phyloP scores from a whole-genome alignment of 2,797 vertebrate genomes.

The Anniella stebbinsi region DNA sequence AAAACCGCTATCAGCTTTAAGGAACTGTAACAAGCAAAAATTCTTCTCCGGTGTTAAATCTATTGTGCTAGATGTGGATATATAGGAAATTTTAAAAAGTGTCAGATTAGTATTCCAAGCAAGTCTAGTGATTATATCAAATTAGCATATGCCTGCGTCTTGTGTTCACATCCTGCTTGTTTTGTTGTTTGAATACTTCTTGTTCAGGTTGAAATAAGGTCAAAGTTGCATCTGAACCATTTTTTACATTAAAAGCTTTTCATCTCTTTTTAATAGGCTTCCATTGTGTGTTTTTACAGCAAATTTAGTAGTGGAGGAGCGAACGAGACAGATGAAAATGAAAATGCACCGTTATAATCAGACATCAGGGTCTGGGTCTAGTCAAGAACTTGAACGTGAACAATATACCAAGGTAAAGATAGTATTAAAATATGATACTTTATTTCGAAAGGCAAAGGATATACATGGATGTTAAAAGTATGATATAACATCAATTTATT shows the following conservation, averaged over 20 bases:
- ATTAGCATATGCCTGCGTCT: conserved; percentile 67
- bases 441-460: conserved; percentile 54
- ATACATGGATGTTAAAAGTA: conserved; percentile 48
- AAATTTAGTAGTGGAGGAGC: conserved; percentile 93
- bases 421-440: conserved; percentile 67
- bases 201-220: conserved; percentile 58
- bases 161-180: conserved; percentile 68
- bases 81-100: conserved; percentile 56
- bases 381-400: conserved; percentile 92
- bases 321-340: conserved; percentile 92
- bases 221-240: conserved; percentile 66
- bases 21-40: conserved; percentile 3
- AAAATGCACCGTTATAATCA: conserved; percentile 93
- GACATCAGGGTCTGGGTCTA: conserved; percentile 91
- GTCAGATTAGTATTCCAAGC: conserved; percentile 37
- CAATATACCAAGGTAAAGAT: conserved; percentile 91
- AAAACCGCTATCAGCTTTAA: background rate
- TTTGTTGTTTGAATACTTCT: conserved; percentile 70
- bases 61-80: conserved; percentile 50
- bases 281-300: conserved; percentile 86
- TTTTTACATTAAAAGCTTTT: conserved; percentile 52
- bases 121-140: conserved; percentile 58
- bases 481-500: background rate
- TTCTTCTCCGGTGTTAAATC: conserved; percentile 53
- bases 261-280: conserved; percentile 75